Base-by-base conservation (phyloP, 1,140 invertebrate genomes). In the Caenorhabditis latens region DNA sequence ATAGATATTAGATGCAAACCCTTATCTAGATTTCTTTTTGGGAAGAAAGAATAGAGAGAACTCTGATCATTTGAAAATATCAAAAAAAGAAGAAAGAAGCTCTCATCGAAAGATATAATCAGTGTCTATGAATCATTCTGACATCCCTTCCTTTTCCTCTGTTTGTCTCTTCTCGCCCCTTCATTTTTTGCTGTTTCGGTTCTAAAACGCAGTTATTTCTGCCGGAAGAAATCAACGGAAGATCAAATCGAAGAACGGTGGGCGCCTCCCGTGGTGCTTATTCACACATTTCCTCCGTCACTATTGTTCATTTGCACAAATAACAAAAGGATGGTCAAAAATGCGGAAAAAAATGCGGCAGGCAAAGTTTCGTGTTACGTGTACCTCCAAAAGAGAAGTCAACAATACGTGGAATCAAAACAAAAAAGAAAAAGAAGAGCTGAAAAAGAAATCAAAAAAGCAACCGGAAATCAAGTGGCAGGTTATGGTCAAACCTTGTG, bases 311-410 rank as follows among this genome's bases (percentile, higher is more conserved):
- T 53, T 48, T 79, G 71, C n/a, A 50, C n/a, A 79, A 71, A 53
- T 53, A 11, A 53, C 50, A 13, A 43, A 46, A n/a, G 57, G n/a
- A 79, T 79, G 71, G 46, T 50, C 71, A 79, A 50, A 79, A 50
- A 11, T n/a, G 9, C 5, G 46, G 24, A 13, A 50, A 50, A n/a
- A 24, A 50, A 9, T 13, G 24, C 32, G 32, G 32, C 11, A 63
- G 32, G 32, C 11, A 63, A 79, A 79, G 71, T 79, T 79, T 79
- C 71, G 71, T 50, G 71, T 79, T 79, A 79, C 71, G 71, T 79
- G 71, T 50, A 21, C n/a, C 46, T 53, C 21, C 71, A 48, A 63
- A 32, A 32, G 32, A 50, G n/a, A 48, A 79, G 71, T 50, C 14
- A 79, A 50, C 46, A 79, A 79, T 24, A 71, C 65, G 46, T 79